Evolutionary conservation across 2,113 vertebrate genomes (phyloP).

Genomic region (Etia nguti): DNA sequence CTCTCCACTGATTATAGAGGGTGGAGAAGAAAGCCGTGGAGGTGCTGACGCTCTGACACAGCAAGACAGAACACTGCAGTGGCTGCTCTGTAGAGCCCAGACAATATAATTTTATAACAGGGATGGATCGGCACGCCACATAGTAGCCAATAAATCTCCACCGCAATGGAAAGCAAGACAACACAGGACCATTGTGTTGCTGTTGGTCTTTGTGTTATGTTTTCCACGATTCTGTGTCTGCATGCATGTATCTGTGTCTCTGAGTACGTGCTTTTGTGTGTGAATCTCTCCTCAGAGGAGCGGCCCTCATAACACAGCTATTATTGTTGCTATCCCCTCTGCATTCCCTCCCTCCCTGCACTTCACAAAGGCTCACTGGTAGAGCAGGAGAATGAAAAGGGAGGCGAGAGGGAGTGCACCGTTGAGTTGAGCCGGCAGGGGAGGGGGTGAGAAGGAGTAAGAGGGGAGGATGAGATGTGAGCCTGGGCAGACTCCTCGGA

Average conservation of each 20-base stretch:
- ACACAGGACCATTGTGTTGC: conserved; percentile 23
- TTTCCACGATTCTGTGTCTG: not conserved
- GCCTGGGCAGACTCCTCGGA: conserved; percentile 66
- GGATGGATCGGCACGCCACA: conserved; percentile 25
- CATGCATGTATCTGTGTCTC: not conserved
- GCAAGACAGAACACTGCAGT: conserved; percentile 23
- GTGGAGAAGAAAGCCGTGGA: conserved; percentile 9
- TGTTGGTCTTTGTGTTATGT: conserved; percentile 22
- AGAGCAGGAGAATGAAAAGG: not conserved
- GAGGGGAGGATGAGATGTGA: conserved; percentile 36
- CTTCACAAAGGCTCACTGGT: not conserved
- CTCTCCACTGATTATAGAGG: conserved; percentile 50
- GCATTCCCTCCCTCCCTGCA: not conserved
- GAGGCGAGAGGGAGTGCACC: not conserved
- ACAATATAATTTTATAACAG: conserved; percentile 34
- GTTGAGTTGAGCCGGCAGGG: not conserved
- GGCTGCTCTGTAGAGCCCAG: conserved; percentile 9
- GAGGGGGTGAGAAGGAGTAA: conserved; percentile 7
- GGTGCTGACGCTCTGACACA: conserved; percentile 20
- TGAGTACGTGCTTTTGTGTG: not conserved
- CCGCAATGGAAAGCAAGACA: conserved; percentile 26
- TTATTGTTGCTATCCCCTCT: conserved; percentile 29
- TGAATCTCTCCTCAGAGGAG: conserved; percentile 33
- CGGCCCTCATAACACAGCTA: conserved; percentile 26
- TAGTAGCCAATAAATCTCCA: conserved; percentile 46